Evolutionary conservation across 2,797 vertebrate genomes (phyloP), one percentile per base, ranked within the genome.

Genomic region (Micropoecilia bifurca): DNA sequence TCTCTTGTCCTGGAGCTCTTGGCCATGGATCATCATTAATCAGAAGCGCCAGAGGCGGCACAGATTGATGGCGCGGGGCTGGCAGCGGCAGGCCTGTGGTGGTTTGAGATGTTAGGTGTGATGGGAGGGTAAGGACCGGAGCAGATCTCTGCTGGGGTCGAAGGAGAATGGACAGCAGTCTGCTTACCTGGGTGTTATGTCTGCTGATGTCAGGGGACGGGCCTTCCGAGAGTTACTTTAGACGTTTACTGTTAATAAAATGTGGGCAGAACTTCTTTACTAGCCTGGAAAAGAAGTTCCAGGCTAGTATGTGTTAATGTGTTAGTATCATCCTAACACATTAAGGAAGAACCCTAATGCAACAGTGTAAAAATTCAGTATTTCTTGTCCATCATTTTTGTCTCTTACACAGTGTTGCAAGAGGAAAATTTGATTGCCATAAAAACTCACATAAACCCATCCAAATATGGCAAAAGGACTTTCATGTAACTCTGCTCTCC

Each of bases 31-130:
- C 92, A 92, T 92, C 94, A 94, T 96, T 96, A 96, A 96, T 96
- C 95, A 95, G 92, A 91, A 81, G 86, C 84, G 83, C 90, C 30
- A 16, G 83, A 86, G 87, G 75, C 74, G 48, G 88, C 83, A 82
- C 91, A 94, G 95, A 95, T 95, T 95, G 95, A 96, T 96, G 95
- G 95, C 92, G 89, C 57, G 3, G 90, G 89, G 91, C 89, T 88
- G 84, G 87, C 92, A 89, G 90, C 82, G 83, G 85, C 84, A 39
- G 92, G 90, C 93, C 90, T 85, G 78, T 91, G 89, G 89, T 71
- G 83, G 89, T 82, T 84, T 83, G 91, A 92, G 93, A 95, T 94
- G 92, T 94, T 93, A 93, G 94, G 92, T 92, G 93, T 93, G 94
- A 88, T 83, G 77, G 84, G 82, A 77, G 88, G 92, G 91, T 91